Percentiles rank a stretch among this genome's conserved stretches.
Conservation (phyloP, 1,140 invertebrate genomes). For the Calliopsis andreniformis region DNA sequence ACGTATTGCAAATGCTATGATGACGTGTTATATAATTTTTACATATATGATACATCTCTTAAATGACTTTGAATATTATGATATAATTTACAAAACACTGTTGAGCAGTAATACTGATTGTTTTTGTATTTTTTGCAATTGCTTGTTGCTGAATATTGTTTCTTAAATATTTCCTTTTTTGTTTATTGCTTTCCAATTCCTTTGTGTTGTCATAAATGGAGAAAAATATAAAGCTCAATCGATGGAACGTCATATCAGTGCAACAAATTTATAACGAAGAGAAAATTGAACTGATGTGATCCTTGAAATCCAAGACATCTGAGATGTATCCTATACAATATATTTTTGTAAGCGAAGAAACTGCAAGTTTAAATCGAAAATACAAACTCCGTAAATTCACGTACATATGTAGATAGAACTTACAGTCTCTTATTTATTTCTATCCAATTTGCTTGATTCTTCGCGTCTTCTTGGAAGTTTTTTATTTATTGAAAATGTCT, state of each 20-base stretch:
- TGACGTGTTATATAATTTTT: slow-evolving; percentile 12
- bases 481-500: slow-evolving; percentile 17
- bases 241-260: neutral
- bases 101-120: neutral
- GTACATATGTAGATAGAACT: neutral
- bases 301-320: neutral
- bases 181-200: neutral
- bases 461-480: slow-evolving; percentile 3
- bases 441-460: neutral
- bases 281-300: neutral
- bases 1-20: slow-evolving; percentile 41
- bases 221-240: neutral
- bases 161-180: neutral
- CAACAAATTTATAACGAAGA: neutral
- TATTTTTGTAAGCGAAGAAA: slow-evolving; percentile 10
- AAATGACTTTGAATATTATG: neutral
- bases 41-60: slow-evolving; percentile 25
- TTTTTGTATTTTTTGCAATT: neutral
- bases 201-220: neutral
- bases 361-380: slow-evolving; percentile 15
- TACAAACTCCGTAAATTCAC: neutral
- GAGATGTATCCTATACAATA: slow-evolving; percentile 18
- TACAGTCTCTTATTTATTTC: slow-evolving; percentile 8
- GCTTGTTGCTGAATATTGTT: neutral
- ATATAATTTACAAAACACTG: neutral